A percentile compares a stretch with the other conserved stretches of the same genome.
Evolutionary conservation across 2,888 invertebrate genomes (phyloP).

Genomic region (Germaria angustata): DNA sequence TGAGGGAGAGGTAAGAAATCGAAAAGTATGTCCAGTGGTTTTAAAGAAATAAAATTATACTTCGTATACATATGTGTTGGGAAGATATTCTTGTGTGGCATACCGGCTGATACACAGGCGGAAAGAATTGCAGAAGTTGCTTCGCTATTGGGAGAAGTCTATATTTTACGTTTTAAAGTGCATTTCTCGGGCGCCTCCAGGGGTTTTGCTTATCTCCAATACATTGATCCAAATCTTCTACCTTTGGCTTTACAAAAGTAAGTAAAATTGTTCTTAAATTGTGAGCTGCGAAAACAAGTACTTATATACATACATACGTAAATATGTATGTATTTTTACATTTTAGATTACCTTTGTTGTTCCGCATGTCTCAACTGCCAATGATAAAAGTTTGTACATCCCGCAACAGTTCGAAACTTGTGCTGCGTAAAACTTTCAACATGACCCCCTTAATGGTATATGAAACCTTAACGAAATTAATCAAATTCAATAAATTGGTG

Average conservation of each 20-base stretch:
- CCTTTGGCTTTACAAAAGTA: slow-evolving; percentile 69
- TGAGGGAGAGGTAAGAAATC: slow-evolving; percentile 72
- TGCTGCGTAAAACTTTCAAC: slow-evolving; percentile 67
- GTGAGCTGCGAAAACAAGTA: too few relatives aligned
- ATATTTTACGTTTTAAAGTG: slow-evolving; percentile 74
- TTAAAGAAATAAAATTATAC: not conserved
- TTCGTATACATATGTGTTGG: not conserved
- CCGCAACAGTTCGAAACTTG: slow-evolving; percentile 70
- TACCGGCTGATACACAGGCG: slow-evolving; percentile 55
- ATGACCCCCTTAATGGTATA: slow-evolving; percentile 69
- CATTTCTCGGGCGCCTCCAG: slow-evolving; percentile 71
- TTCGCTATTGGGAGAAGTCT: slow-evolving; percentile 72
- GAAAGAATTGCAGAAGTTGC: slow-evolving; percentile 71
- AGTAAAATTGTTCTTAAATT: slow-evolving; percentile 19
- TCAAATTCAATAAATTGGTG: slow-evolving; percentile 69
- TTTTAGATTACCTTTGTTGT: slow-evolving; percentile 68
- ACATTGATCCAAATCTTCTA: slow-evolving; percentile 67
- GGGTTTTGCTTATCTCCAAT: slow-evolving; percentile 76
- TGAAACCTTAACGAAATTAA: slow-evolving; percentile 63
- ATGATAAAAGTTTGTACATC: slow-evolving; percentile 70
- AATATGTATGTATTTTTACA: too few relatives aligned
- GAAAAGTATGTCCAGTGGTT: not conserved
- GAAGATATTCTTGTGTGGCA: slow-evolving; percentile 70
- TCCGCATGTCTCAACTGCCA: slow-evolving; percentile 28
- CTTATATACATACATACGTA: too few relatives aligned